phyloP scores from a whole-genome alignment of 2,113 vertebrate species.

The Bubo blakistoni region DNA sequence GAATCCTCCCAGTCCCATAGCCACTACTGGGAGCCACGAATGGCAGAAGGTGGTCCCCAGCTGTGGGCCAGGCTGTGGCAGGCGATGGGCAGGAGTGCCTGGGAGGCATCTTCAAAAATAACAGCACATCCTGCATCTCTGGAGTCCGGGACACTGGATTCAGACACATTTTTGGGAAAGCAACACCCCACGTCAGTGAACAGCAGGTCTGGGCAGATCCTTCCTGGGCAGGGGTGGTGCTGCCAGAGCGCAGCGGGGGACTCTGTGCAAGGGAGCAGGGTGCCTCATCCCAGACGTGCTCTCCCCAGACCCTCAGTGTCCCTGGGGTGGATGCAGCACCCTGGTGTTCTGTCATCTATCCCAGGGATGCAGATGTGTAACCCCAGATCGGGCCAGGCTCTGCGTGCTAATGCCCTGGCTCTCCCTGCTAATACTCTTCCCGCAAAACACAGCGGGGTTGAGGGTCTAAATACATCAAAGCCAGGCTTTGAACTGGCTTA shows the following conservation, averaged over 20 bases:
- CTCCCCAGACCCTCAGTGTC: not conserved
- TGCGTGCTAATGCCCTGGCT: not conserved
- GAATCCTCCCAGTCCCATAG: not conserved
- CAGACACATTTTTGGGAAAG: not conserved
- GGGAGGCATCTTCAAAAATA: not conserved
- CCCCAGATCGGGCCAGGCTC: not conserved
- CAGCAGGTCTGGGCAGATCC: not conserved
- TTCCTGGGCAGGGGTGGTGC: not conserved
- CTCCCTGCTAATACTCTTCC: not conserved
- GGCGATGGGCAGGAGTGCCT: not conserved
- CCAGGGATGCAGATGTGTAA: not conserved
- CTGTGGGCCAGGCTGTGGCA: not conserved
- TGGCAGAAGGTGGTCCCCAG: not conserved
- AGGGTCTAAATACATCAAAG: not conserved
- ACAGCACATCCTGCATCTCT: not conserved
- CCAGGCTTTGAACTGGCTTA: not conserved
- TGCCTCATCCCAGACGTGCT: not conserved
- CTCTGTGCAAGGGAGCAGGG: not conserved
- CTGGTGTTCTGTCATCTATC: not conserved
- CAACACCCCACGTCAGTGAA: not conserved
- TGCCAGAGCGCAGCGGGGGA: accelerated
- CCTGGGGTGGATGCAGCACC: not conserved
- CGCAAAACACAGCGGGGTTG: accelerated
- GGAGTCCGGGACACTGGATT: accelerated
- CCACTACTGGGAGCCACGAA: not conserved